phyloP scores from a whole-genome alignment of 2,888 invertebrate species.

The Andrena bucephala region DNA sequence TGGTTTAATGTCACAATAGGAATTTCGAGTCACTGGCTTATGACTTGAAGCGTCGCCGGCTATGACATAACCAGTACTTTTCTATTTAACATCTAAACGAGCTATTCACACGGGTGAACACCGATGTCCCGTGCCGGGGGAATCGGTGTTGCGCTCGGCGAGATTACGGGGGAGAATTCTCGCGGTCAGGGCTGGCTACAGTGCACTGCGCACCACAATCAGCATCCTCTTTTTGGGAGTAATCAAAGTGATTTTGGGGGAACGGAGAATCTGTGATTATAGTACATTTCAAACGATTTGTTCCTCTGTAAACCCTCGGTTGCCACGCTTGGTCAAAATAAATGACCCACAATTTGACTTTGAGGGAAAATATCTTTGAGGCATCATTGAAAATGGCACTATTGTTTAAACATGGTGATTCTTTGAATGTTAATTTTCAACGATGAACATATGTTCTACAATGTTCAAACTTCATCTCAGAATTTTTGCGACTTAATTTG shows the following conservation, averaged over 20 bases:
- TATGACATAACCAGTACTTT: conserved; percentile 65
- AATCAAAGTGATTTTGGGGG: background rate
- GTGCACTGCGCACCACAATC: background rate
- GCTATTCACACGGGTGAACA: conserved; percentile 55
- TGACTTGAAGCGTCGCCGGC: conserved; percentile 36
- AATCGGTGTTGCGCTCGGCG: conserved; percentile 38
- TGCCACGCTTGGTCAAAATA: too few species aligned
- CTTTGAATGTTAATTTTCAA: too few species aligned
- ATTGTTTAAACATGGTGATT: too few species aligned
- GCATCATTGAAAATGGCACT: too few species aligned
- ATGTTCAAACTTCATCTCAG: too few species aligned
- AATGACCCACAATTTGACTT: too few species aligned
- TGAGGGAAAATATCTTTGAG: too few species aligned
- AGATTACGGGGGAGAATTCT: conserved; percentile 54
- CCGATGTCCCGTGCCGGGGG: conserved; percentile 41
- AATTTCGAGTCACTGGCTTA: conserved; percentile 55
- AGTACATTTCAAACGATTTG: too few species aligned
- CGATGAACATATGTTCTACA: too few species aligned
- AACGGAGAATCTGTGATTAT: background rate
- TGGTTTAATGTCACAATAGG: conserved; percentile 61
- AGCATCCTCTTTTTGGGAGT: background rate
- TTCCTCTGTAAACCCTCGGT: too few species aligned
- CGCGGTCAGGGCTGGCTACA: conserved; percentile 36
- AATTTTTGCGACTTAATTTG: too few species aligned
- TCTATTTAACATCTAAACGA: conserved; percentile 66